Conservation (phyloP, 2,797 vertebrate species). For the Erithacus rubecula region DNA sequence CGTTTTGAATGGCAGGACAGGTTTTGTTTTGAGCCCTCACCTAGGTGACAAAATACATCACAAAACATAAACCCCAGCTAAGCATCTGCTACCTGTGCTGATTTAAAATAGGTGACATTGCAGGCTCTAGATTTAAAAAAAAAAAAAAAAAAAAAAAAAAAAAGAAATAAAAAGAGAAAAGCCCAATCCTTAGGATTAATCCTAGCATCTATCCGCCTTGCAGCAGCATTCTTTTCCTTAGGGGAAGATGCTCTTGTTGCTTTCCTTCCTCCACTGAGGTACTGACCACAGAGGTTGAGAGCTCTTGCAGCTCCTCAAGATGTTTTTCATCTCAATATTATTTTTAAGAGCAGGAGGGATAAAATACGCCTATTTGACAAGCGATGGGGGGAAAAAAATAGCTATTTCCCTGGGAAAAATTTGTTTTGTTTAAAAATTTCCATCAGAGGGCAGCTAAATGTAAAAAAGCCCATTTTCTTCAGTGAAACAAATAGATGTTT, state of each 20-base stretch:
- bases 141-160: no score
- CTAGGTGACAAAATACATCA: background rate
- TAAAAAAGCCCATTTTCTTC: background rate
- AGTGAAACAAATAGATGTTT: background rate
- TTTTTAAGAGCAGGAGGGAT: background rate
- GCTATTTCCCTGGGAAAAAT: background rate
- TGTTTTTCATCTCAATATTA: background rate
- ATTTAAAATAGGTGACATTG: background rate
- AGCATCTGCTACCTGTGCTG: background rate
- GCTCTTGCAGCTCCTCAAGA: background rate
- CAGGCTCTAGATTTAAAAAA: background rate
- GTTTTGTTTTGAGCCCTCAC: background rate
- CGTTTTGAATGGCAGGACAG: background rate
- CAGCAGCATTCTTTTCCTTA: background rate
- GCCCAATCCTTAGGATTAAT: background rate
- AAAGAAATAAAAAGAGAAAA: accelerated
- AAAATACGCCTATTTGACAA: background rate
- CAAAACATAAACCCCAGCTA: background rate
- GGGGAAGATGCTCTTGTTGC: background rate
- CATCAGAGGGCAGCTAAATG: background rate
- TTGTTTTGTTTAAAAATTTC: background rate
- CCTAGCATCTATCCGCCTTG: background rate
- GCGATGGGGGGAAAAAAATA: background rate
- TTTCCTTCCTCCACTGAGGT: background rate
- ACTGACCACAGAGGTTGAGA: background rate